Evolutionary conservation across 1,140 invertebrate species (phyloP).

Genomic region (Drosophila ananassae): DNA sequence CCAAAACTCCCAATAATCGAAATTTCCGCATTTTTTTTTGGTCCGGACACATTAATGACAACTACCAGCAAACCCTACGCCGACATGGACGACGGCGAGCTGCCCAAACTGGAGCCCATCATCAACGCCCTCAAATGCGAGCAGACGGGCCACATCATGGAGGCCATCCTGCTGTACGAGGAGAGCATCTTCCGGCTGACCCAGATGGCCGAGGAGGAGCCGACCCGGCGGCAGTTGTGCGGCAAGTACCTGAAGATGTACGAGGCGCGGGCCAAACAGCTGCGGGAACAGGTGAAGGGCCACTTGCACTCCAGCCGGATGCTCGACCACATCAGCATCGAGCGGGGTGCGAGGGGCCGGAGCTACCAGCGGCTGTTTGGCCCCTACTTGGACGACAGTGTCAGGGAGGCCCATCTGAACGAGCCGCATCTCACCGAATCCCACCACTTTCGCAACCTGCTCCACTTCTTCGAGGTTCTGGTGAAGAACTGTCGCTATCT

Average conservation of each 20-base stretch:
- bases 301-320: conserved; percentile 63
- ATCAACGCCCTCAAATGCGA: conserved; percentile 64
- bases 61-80: conserved; percentile 14
- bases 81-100: conserved; percentile 35
- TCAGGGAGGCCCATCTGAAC: conserved; percentile 68
- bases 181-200: conserved; percentile 64
- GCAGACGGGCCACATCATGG: conserved; percentile 68
- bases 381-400: conserved; percentile 61
- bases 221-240: conserved; percentile 48
- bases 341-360: conserved; percentile 58
- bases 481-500: conserved; percentile 74
- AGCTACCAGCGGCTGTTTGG: conserved; percentile 73
- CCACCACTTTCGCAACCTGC: conserved; percentile 60
- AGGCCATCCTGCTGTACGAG: conserved; percentile 72
- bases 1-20: neutral
- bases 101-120: conserved; percentile 56
- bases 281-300: conserved; percentile 66
- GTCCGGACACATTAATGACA: conserved; percentile 38
- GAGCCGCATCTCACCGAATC: conserved; percentile 63
- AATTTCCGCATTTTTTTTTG: conserved; percentile 17
- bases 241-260: conserved; percentile 60
- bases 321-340: conserved; percentile 61
- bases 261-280: conserved; percentile 54
- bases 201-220: conserved; percentile 48
- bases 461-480: conserved; percentile 68